These are phyloP conservation scores for Hirtodrosophila alboralis DNA, from an alignment of 2,888 invertebrate genomes.

Conservation along the genomic window DNA sequence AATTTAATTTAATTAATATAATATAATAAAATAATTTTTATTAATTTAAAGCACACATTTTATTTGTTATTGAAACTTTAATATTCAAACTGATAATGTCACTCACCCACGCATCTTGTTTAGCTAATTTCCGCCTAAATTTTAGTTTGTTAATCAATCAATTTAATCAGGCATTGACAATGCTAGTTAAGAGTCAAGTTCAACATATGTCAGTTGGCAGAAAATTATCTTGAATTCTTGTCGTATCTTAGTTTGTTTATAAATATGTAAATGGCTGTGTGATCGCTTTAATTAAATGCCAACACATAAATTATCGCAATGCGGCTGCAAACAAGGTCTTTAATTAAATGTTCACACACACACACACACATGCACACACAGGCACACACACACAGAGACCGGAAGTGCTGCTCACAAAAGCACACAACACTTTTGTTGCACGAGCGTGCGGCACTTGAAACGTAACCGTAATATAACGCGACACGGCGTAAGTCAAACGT, in stretches of 20 bases:
- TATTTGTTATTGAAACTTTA: no score
- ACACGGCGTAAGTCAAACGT: constrained; percentile 49
- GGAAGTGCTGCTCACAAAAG: constrained; percentile 61
- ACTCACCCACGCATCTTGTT: constrained; percentile 35
- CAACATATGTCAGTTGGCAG: constrained; percentile 59
- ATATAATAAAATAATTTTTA: no score
- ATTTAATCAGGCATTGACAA: constrained; percentile 59
- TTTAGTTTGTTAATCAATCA: constrained; percentile 40
- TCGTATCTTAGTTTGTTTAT: constrained; percentile 27
- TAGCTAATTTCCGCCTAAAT: constrained; percentile 27
- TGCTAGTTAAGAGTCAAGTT: constrained; percentile 10
- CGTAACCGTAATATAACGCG: constrained; percentile 46
- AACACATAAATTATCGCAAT: constrained; percentile 65
- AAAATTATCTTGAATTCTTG: constrained; percentile 43
- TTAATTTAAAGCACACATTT: no score
- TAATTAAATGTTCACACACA: constrained; percentile 60
- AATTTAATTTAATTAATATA: no score
- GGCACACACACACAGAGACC: constrained; percentile 12
- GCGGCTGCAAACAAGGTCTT: constrained; percentile 62
- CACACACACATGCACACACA: constrained; percentile 10
- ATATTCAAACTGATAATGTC: background rate
- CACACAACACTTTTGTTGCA: constrained; percentile 60
- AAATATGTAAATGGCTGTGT: constrained; percentile 65
- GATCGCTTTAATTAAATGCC: constrained; percentile 71
- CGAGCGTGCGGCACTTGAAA: constrained; percentile 34